Conservation (phyloP, 2,113 vertebrate genomes). For the Cottus gobio region DNA sequence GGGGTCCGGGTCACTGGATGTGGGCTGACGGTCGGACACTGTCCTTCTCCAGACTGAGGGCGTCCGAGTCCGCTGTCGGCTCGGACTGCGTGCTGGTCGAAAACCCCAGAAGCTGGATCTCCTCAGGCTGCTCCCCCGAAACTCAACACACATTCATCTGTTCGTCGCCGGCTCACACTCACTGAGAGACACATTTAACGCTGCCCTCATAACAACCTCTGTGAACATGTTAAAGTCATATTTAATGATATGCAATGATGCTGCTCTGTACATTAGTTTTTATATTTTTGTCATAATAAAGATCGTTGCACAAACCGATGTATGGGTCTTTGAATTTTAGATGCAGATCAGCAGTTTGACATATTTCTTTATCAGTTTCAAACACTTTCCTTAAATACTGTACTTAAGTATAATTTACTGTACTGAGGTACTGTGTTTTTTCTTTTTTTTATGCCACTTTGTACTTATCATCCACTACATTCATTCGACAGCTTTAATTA, state of each 20-base stretch:
- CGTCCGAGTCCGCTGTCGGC: neutral
- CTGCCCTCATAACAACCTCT: neutral
- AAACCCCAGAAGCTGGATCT: conserved; percentile 67
- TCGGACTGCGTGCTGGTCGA: conserved; percentile 77
- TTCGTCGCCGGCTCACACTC: conserved; percentile 57
- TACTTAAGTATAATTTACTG: too few relatives aligned
- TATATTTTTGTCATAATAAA: conserved; percentile 50
- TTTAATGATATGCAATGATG: conserved; percentile 33
- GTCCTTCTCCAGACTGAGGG: conserved; percentile 64
- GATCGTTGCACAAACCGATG: conserved; percentile 1
- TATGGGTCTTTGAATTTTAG: neutral
- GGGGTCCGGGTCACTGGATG: conserved; percentile 43
- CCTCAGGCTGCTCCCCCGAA: conserved; percentile 58
- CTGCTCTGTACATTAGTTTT: conserved; percentile 49
- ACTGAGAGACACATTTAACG: conserved; percentile 35
- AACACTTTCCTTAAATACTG: neutral
- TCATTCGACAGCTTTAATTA: neutral
- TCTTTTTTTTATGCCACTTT: neutral
- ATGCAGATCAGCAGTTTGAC: neutral
- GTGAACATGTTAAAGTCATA: conserved; percentile 1
- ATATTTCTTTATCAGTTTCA: neutral
- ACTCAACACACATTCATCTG: conserved; percentile 77
- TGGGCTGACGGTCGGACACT: conserved; percentile 26
- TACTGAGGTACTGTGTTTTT: neutral
- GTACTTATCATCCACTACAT: neutral